These are phyloP conservation scores for Thymelicus sylvestris DNA, from an alignment of 2,888 invertebrate species.

Conservation along the genomic window DNA sequence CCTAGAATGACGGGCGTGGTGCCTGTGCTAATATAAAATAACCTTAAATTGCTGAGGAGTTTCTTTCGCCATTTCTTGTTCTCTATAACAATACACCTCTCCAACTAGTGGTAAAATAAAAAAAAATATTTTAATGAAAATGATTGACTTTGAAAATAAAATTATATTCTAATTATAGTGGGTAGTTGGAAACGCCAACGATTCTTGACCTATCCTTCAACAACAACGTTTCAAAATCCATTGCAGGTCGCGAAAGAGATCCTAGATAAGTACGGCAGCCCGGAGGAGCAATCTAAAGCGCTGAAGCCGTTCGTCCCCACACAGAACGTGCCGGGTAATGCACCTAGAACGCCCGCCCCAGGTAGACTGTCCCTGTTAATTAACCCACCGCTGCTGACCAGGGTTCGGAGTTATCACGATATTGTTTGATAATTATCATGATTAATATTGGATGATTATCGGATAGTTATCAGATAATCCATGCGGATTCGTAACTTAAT, in stretches of 20 bases:
- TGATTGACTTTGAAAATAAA: background rate
- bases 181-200: background rate
- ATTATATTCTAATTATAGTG: background rate
- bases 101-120: too few relatives aligned
- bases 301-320: slow-evolving; percentile 69
- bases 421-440: too few relatives aligned
- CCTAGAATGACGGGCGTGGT: too few relatives aligned
- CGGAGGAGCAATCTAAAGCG: slow-evolving; percentile 67
- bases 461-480: too few relatives aligned
- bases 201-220: background rate
- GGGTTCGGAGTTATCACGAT: too few relatives aligned
- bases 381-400: background rate
- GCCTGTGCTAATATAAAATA: too few relatives aligned
- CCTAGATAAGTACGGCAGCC: slow-evolving; percentile 90
- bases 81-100: too few relatives aligned
- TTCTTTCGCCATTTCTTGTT: too few relatives aligned
- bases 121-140: too few relatives aligned
- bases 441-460: too few relatives aligned
- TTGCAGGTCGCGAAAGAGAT: slow-evolving; percentile 91
- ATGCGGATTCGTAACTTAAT: too few relatives aligned
- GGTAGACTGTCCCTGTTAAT: slow-evolving; percentile 56
- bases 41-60: too few relatives aligned
- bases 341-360: slow-evolving; percentile 59
- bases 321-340: slow-evolving; percentile 67
- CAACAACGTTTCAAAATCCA: slow-evolving; percentile 20